Conservation (phyloP, 2,113 vertebrate genomes). For the Phoenicopterus ruber region DNA sequence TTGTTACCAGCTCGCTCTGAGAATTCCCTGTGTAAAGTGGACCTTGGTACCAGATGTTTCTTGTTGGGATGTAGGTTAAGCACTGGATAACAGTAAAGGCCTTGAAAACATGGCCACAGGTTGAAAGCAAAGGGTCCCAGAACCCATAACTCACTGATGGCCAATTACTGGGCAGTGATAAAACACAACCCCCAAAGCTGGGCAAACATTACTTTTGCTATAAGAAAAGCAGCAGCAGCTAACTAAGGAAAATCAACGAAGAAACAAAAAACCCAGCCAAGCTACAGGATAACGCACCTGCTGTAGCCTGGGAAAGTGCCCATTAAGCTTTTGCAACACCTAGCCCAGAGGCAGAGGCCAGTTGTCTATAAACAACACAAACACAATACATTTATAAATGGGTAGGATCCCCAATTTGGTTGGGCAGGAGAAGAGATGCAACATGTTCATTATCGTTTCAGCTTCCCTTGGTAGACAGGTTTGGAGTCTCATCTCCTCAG, state of each 20-base stretch:
- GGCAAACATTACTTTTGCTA: not conserved
- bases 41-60: not conserved
- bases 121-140: not conserved
- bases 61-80: not conserved
- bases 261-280: not conserved
- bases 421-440: not conserved
- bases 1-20: not conserved
- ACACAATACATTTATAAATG: not conserved
- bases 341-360: not conserved
- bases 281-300: not conserved
- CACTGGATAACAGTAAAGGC: not conserved
- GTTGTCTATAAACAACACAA: not conserved
- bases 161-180: not conserved
- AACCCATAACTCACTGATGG: not conserved
- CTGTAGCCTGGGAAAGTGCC: not conserved
- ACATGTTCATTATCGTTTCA: not conserved
- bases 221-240: not conserved
- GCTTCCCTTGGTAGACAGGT: not conserved
- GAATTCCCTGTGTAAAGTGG: not conserved
- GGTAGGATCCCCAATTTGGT: not conserved
- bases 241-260: not conserved
- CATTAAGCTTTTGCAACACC: not conserved
- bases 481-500: not conserved
- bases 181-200: not conserved
- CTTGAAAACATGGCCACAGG: not conserved